Evolutionary conservation across 2,113 vertebrate genomes (phyloP).

Genomic region (Melospiza georgiana): DNA sequence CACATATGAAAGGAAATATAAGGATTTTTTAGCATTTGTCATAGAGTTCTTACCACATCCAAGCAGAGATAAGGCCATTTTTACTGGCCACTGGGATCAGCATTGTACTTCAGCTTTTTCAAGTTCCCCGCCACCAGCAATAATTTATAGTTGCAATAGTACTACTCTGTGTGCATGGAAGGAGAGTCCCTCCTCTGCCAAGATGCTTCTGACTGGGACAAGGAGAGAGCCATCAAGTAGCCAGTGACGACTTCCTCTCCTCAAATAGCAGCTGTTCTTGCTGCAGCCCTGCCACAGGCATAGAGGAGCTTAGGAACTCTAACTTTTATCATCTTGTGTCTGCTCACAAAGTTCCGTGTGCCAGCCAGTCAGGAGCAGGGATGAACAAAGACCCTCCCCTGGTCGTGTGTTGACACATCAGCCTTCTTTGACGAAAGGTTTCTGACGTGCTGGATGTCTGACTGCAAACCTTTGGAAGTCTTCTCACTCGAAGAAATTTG

Average conservation of each 20-base stretch:
- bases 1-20: neutral
- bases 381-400: neutral
- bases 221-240: neutral
- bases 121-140: accelerated
- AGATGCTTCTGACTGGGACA: neutral
- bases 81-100: neutral
- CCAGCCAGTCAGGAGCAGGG: neutral
- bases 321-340: neutral
- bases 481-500: neutral
- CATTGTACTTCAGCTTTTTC: neutral
- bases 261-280: neutral
- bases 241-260: neutral
- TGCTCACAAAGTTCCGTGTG: neutral
- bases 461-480: neutral
- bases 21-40: neutral
- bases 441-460: neutral
- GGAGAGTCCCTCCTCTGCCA: neutral
- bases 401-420: neutral
- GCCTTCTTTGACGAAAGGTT: neutral
- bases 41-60: neutral
- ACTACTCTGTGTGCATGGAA: neutral
- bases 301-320: neutral
- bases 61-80: neutral
- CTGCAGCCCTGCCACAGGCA: neutral
- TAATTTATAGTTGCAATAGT: neutral